Evolutionary conservation across 35 echinoderm and acorn worm genomes (phyloP).

Genomic region (Ophiothrix spiculata): DNA sequence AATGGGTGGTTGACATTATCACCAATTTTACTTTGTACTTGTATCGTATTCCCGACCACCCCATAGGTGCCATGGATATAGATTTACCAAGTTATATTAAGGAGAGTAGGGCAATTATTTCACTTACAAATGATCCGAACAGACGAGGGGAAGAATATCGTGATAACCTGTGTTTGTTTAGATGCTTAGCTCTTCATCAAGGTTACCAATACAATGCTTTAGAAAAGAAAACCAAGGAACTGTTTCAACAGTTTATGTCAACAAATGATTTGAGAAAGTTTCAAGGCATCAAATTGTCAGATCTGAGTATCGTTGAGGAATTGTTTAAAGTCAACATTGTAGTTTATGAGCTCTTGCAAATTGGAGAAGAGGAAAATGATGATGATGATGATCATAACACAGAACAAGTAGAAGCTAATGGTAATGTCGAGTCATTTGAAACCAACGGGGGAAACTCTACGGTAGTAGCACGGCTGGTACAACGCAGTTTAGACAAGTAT

Average conservation of each 20-base stretch:
- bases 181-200: conserved; percentile 20
- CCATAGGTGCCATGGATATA: background rate
- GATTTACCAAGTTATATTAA: conserved; percentile 33
- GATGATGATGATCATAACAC: too few relatives aligned
- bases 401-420: too few relatives aligned
- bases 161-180: conserved; percentile 38
- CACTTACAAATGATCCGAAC: background rate
- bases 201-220: background rate
- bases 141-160: background rate
- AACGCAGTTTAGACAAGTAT: conserved; percentile 28
- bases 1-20: conserved; percentile 34
- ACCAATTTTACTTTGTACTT: conserved; percentile 31
- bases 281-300: background rate
- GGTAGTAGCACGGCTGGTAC: conserved; percentile 19
- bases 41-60: conserved; percentile 34
- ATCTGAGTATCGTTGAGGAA: background rate
- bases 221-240: background rate
- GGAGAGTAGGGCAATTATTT: conserved; percentile 31
- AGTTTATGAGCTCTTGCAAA: background rate
- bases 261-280: background rate
- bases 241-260: background rate
- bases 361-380: background rate
- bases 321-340: background rate
- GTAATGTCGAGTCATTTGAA: too few relatives aligned
- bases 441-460: too few relatives aligned